Conservation (phyloP, 2,113 vertebrate species). For the Syngnathus typhle region DNA sequence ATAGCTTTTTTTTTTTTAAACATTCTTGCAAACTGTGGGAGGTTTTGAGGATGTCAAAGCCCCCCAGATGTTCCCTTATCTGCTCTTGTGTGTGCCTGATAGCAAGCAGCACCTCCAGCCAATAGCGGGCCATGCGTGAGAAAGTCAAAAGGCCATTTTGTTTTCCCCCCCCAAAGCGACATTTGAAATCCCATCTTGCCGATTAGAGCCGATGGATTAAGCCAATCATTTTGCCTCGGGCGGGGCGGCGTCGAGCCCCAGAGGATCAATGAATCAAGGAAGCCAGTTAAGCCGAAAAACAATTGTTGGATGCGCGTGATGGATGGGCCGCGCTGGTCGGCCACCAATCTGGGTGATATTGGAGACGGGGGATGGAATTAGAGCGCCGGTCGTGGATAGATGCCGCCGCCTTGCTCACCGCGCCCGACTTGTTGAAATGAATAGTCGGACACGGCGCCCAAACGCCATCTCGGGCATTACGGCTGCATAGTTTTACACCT, state of each 20-base stretch:
- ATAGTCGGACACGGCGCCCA: constrained; percentile 10
- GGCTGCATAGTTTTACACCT: constrained; percentile 25
- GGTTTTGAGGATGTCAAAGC: neutral
- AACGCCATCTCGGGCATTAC: constrained; percentile 31
- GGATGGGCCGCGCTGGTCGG: constrained; percentile 31
- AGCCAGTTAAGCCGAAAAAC: constrained; percentile 52
- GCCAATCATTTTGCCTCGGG: constrained; percentile 42
- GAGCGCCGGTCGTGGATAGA: constrained; percentile 46
- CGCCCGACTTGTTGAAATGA: constrained; percentile 20
- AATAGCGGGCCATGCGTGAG: constrained; percentile 50
- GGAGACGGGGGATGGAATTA: constrained; percentile 43
- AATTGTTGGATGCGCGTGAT: constrained; percentile 54
- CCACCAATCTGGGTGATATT: constrained; percentile 38
- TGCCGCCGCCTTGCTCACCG: constrained; percentile 32
- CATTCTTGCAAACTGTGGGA: neutral
- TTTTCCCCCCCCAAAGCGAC: constrained; percentile 40
- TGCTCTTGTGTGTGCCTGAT: constrained; percentile 17
- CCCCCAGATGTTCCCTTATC: neutral
- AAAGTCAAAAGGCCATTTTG: constrained; percentile 62
- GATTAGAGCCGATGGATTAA: constrained; percentile 58
- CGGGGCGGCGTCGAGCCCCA: constrained; percentile 22
- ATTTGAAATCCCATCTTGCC: constrained; percentile 56
- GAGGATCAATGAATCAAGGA: constrained; percentile 62
- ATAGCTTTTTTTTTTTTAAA: no score
- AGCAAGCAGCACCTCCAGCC: constrained; percentile 37